phyloP scores from a whole-genome alignment of 30 jellyfish, hydroid and myxozoan genomes.

The Catostylus mosaicus region DNA sequence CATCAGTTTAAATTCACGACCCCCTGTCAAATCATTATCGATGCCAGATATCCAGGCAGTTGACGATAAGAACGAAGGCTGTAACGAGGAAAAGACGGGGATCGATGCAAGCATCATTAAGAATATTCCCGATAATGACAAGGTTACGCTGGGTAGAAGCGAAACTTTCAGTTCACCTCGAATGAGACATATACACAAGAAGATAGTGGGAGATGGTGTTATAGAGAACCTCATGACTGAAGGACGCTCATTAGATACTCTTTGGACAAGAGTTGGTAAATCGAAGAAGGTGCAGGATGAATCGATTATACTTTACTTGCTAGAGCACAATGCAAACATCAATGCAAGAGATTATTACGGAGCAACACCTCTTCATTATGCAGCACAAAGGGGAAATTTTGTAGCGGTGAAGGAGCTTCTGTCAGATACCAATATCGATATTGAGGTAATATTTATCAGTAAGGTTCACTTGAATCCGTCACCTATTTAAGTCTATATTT shows the following conservation, averaged over 20 bases:
- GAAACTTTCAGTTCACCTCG: slow-evolving; percentile 36
- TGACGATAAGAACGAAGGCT: slow-evolving; percentile 7
- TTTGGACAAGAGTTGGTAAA: slow-evolving; percentile 44
- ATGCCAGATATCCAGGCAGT: slow-evolving; percentile 65
- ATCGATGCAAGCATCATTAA: neutral
- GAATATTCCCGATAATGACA: neutral
- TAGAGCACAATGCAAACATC: slow-evolving; percentile 78
- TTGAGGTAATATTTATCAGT: slow-evolving; percentile 65
- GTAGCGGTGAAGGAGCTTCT: slow-evolving; percentile 82
- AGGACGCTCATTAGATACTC: slow-evolving; percentile 74
- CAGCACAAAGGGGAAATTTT: slow-evolving; percentile 89
- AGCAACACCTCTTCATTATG: slow-evolving; percentile 95
- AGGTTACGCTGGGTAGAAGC: slow-evolving; percentile 18
- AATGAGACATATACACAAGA: slow-evolving; percentile 1
- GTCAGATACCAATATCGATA: slow-evolving; percentile 55
- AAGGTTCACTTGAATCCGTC: too few species aligned
- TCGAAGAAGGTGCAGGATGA: slow-evolving; percentile 37
- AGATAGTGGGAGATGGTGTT: slow-evolving; percentile 9
- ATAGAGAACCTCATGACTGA: slow-evolving; percentile 28
- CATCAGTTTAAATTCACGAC: slow-evolving; percentile 11
- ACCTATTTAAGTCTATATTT: neutral
- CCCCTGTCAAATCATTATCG: slow-evolving; percentile 48
- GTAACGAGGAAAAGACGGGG: slow-evolving; percentile 2
- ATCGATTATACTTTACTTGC: slow-evolving; percentile 69
- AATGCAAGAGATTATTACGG: slow-evolving; percentile 94